Conservation (phyloP, 2,888 invertebrate genomes). For the Ochropacha duplaris region DNA sequence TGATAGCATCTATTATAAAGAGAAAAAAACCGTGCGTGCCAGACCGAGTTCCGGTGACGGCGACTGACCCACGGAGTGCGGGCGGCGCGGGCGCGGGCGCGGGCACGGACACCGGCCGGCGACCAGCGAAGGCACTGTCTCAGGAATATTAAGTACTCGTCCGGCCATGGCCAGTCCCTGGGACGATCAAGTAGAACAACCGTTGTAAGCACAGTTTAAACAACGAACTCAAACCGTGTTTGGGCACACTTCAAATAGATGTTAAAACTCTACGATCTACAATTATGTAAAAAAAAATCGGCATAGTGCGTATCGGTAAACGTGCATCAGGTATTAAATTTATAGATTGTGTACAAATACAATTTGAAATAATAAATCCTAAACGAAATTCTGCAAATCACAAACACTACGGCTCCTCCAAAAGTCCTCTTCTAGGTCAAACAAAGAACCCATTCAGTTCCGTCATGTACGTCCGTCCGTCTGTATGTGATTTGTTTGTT, state of each 20-base stretch:
- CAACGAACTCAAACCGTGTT: background rate
- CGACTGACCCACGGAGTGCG: slow-evolving; percentile 28
- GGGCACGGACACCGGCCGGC: slow-evolving; percentile 22
- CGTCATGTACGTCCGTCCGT: no score
- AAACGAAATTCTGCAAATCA: no score
- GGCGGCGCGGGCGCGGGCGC: slow-evolving; percentile 24
- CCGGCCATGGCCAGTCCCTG: slow-evolving; percentile 33
- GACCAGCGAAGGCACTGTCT: slow-evolving; percentile 36
- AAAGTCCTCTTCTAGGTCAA: no score
- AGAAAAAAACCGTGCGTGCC: slow-evolving; percentile 53
- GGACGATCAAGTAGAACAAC: slow-evolving; percentile 43
- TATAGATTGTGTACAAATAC: no score
- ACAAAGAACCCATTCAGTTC: no score
- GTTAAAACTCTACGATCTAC: background rate
- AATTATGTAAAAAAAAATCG: no score
- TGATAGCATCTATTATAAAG: slow-evolving; percentile 58
- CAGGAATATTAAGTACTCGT: slow-evolving; percentile 53
- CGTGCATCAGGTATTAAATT: no score
- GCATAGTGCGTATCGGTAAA: no score
- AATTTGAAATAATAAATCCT: no score
- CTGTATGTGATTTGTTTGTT: no score
- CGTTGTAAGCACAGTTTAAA: slow-evolving; percentile 19
- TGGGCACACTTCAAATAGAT: background rate
- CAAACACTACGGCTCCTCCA: no score
- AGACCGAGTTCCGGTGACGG: slow-evolving; percentile 62